These are phyloP conservation scores for Andrena marginata DNA, from an alignment of 2,888 invertebrate species.

Conservation along the genomic window DNA sequence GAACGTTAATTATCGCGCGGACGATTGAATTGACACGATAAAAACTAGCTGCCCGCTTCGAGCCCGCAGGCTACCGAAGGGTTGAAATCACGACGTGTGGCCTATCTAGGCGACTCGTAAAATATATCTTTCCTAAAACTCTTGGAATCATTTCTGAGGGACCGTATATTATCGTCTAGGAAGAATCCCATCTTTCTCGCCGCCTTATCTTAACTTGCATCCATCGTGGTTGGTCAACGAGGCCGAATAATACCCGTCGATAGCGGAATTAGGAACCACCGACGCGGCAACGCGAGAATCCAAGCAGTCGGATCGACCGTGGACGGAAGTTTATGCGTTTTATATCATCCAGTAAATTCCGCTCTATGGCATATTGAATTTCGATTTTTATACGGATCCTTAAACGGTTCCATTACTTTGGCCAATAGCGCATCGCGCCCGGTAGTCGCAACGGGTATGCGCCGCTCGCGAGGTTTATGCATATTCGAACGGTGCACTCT, in stretches of 20 bases:
- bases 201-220: background rate
- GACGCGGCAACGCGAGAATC: background rate
- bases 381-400: constrained; percentile 70
- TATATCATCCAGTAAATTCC: constrained; percentile 60
- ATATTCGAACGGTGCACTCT: constrained; percentile 74
- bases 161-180: background rate
- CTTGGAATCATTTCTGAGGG: background rate
- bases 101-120: constrained; percentile 2
- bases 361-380: constrained; percentile 66
- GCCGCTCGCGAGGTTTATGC: constrained; percentile 70
- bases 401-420: constrained; percentile 70
- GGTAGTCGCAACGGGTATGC: constrained; percentile 63
- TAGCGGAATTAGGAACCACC: background rate
- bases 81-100: constrained; percentile 23
- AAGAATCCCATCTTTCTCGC: background rate
- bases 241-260: background rate
- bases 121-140: constrained; percentile 13
- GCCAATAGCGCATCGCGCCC: constrained; percentile 65
- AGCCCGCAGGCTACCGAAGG: constrained; percentile 25
- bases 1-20: constrained; percentile 78
- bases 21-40: constrained; percentile 78
- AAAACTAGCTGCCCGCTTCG: constrained; percentile 73
- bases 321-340: constrained; percentile 50
- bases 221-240: background rate
- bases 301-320: background rate